Percentiles rank a stretch among this genome's conserved stretches.
Evolutionary conservation across 2,113 vertebrate genomes (phyloP).

Genomic region (Amblyopsis rosae): DNA sequence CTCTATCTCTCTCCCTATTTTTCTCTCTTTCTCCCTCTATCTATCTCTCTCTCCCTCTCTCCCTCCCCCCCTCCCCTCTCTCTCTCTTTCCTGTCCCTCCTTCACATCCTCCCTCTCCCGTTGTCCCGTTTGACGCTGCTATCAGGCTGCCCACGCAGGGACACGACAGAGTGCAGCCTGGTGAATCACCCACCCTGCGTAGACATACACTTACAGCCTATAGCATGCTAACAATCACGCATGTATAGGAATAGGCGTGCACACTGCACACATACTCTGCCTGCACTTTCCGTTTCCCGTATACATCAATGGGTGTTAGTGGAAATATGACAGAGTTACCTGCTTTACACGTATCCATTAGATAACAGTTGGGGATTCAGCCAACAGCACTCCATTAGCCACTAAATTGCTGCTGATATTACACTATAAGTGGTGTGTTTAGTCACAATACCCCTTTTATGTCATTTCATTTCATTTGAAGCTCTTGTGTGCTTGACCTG

Average conservation of each 20-base stretch:
- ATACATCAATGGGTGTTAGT: slow-evolving; percentile 36
- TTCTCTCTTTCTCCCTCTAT: not conserved
- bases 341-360: slow-evolving; percentile 44
- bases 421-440: slow-evolving; percentile 25
- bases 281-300: slow-evolving; percentile 33
- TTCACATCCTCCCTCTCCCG: slow-evolving; percentile 11
- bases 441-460: slow-evolving; percentile 7
- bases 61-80: not conserved
- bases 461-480: slow-evolving; percentile 2
- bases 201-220: slow-evolving; percentile 1
- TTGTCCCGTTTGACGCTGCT: slow-evolving; percentile 26
- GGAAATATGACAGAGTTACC: slow-evolving; percentile 22
- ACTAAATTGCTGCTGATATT: slow-evolving; percentile 34
- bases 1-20: not conserved
- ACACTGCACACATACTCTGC: not conserved
- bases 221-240: slow-evolving; percentile 38
- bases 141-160: slow-evolving; percentile 39
- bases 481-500: slow-evolving; percentile 7
- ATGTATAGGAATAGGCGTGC: slow-evolving; percentile 13
- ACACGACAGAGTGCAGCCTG: slow-evolving; percentile 41
- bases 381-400: slow-evolving; percentile 38
- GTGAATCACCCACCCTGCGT: slow-evolving; percentile 60
- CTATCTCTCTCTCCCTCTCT: not conserved
- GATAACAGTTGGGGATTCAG: slow-evolving; percentile 17
- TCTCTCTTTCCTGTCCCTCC: not conserved